A percentile compares a stretch with the other conserved stretches of the same genome.
phyloP scores from a whole-genome alignment of 2,888 invertebrate species.

The Lasioglossum malachurum region DNA sequence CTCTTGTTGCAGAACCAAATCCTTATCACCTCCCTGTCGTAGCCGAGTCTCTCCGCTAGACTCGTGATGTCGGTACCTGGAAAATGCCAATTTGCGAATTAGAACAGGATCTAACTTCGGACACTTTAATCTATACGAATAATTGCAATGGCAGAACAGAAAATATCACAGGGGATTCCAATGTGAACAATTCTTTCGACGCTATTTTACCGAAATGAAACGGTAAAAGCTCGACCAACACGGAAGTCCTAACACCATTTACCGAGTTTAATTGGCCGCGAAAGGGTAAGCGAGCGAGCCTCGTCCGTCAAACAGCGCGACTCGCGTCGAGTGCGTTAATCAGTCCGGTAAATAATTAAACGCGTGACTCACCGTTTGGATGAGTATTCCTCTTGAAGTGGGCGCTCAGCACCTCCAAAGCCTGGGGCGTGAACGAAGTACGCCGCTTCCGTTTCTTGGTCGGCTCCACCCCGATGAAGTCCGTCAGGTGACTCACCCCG shows the following conservation, averaged over 20 bases:
- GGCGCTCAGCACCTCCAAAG: constrained; percentile 96
- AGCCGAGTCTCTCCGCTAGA: constrained; percentile 97
- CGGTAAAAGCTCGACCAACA: neutral
- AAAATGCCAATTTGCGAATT: constrained; percentile 67
- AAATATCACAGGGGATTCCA: neutral
- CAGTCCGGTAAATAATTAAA: neutral
- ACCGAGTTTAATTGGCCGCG: neutral
- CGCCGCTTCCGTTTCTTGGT: constrained; percentile 98
- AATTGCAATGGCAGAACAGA: neutral
- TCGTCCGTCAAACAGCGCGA: neutral
- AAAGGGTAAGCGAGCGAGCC: constrained; percentile 2
- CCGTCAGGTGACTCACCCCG: constrained; percentile 96
- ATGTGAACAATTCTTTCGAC: too few species aligned
- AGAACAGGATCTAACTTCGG: neutral
- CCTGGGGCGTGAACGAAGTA: constrained; percentile 98
- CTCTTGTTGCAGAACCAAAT: constrained; percentile 99
- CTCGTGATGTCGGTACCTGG: constrained; percentile 98
- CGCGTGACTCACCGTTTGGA: constrained; percentile 92
- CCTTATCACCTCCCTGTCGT: constrained; percentile 98
- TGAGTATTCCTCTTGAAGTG: constrained; percentile 99
- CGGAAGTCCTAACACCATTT: neutral
- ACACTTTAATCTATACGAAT: neutral
- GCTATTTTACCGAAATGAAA: neutral
- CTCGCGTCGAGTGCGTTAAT: neutral
- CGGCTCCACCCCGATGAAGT: constrained; percentile 98